Conservation (phyloP, 2,888 invertebrate genomes). For the Mylabris sibirica region DNA sequence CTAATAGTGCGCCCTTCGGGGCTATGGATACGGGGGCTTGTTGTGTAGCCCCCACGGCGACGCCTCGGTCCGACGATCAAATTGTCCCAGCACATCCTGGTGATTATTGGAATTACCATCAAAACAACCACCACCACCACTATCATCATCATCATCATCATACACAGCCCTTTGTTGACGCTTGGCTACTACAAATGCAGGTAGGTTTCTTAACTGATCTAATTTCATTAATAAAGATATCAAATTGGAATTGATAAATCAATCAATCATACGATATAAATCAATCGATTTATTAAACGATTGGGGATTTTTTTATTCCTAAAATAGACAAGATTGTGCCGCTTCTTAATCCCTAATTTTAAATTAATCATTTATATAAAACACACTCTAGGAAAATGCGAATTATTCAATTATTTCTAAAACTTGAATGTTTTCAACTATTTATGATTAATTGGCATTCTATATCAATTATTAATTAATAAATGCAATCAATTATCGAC, state of each 20-base stretch:
- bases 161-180: conserved; percentile 59
- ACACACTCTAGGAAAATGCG: too few relatives aligned
- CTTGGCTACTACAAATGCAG: conserved; percentile 58
- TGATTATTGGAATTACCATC: conserved; percentile 61
- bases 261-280: not conserved
- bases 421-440: not conserved
- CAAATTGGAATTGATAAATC: conserved; percentile 1
- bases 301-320: not conserved
- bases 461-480: not conserved
- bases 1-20: conserved; percentile 48
- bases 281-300: not conserved
- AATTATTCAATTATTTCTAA: not conserved
- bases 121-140: conserved; percentile 37
- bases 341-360: too few relatives aligned
- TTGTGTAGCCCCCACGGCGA: conserved; percentile 58
- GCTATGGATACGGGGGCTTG: conserved; percentile 61
- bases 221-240: not conserved
- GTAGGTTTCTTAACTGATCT: conserved; percentile 35
- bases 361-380: too few relatives aligned
- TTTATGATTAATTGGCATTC: not conserved
- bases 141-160: conserved; percentile 24
- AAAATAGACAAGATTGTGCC: too few relatives aligned
- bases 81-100: conserved; percentile 57
- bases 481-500: not conserved
- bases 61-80: conserved; percentile 59